A percentile compares a stretch with the other conserved stretches of the same genome.
Conservation (phyloP, 1,140 invertebrate species). For the Mizuhopecten yessoensis region DNA sequence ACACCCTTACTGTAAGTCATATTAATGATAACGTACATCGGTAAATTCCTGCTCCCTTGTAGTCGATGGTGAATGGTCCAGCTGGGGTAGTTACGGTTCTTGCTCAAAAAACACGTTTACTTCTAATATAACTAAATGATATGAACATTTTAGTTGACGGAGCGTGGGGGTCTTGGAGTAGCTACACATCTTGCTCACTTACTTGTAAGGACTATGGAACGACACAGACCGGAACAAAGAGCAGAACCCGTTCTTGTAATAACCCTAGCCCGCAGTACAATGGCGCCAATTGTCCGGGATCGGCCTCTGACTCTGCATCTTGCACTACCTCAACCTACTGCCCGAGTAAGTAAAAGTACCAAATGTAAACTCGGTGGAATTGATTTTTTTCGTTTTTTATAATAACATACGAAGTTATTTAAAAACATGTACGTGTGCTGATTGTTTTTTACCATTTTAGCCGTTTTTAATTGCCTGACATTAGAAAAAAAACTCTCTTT, state of each 20-base stretch:
- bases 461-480: too few species aligned
- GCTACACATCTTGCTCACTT: conserved; percentile 47
- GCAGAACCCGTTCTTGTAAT: conserved; percentile 31
- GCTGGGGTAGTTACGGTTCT: conserved; percentile 70
- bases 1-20: too few species aligned
- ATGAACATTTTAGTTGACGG: conserved; percentile 40
- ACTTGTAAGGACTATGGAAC: conserved; percentile 41
- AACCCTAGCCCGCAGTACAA: conserved; percentile 44
- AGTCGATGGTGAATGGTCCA: conserved; percentile 73
- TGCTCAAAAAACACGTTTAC: conserved; percentile 58
- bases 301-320: background rate
- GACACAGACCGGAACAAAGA: background rate
- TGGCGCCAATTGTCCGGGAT: background rate
- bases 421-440: too few species aligned
- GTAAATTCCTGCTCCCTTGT: background rate
- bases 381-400: too few species aligned
- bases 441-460: too few species aligned
- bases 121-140: background rate
- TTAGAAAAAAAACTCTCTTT: too few species aligned
- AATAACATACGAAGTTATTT: too few species aligned
- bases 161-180: conserved; percentile 23
- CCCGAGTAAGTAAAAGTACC: background rate
- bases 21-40: too few species aligned
- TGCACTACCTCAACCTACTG: conserved; percentile 40
- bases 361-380: too few species aligned